phyloP scores from a whole-genome alignment of 2,113 vertebrate genomes.

The Myanophis thanlyinensis region DNA sequence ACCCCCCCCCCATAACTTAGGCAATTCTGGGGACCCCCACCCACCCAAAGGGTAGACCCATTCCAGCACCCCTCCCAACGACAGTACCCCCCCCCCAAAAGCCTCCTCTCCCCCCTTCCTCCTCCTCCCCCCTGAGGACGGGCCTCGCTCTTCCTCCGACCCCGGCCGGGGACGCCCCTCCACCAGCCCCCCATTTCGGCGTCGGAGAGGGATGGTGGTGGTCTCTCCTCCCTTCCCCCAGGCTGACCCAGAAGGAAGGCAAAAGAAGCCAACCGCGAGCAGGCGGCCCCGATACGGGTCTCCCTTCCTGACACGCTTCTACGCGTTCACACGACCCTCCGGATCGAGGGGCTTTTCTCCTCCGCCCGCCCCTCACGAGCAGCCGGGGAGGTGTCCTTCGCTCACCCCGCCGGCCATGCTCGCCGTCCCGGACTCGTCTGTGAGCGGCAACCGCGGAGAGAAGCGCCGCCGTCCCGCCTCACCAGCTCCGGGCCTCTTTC shows the following conservation, averaged over 20 bases:
- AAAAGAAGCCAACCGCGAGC: no score
- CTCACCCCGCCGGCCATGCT: conserved; percentile 27
- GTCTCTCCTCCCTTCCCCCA: not conserved
- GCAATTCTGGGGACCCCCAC: not conserved
- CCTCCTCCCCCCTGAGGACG: not conserved
- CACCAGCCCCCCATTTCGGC: not conserved
- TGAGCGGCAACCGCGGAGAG: not conserved
- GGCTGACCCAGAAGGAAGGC: no score
- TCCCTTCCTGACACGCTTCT: not conserved
- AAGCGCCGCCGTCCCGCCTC: not conserved
- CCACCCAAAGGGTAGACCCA: not conserved
- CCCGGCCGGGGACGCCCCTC: not conserved
- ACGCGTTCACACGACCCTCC: not conserved
- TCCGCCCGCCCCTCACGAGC: not conserved
- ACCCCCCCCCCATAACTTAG: not conserved
- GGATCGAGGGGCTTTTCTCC: not conserved
- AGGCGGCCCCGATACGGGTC: not conserved
- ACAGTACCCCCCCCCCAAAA: no score
- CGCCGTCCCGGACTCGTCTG: conserved; percentile 27
- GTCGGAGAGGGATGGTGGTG: not conserved
- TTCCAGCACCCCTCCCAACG: not conserved
- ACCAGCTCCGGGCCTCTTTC: not conserved
- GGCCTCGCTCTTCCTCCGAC: not conserved
- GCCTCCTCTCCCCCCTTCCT: no score
- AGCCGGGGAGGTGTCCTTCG: not conserved